phyloP scores from a whole-genome alignment of 2,888 invertebrate species.

The Andrena camellia region DNA sequence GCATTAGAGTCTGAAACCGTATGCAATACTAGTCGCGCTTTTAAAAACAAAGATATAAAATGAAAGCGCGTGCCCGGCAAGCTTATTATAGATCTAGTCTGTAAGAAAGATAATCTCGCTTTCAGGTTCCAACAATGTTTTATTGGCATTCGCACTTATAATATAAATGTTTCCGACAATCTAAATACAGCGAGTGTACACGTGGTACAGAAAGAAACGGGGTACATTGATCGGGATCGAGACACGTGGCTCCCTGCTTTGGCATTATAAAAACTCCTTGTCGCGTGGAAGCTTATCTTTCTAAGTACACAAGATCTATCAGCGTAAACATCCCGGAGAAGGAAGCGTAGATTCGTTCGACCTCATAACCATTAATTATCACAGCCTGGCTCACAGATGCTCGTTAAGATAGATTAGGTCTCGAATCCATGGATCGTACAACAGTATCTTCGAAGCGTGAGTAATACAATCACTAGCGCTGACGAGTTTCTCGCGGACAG shows the following conservation, averaged over 20 bases:
- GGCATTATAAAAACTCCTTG: conserved; percentile 49
- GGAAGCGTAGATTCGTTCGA: conserved; percentile 47
- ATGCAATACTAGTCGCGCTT: background rate
- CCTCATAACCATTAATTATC: conserved; percentile 59
- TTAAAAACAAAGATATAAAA: conserved; percentile 40
- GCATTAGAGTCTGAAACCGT: background rate
- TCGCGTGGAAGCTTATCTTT: conserved; percentile 48
- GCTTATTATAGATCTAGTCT: conserved; percentile 55
- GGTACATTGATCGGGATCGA: conserved; percentile 58
- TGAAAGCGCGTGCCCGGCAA: conserved; percentile 34
- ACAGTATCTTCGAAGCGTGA: conserved; percentile 26
- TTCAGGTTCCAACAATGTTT: conserved; percentile 76
- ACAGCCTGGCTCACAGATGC: conserved; percentile 67
- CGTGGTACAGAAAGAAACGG: conserved; percentile 52
- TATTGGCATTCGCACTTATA: conserved; percentile 78
- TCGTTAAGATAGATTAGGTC: conserved; percentile 37
- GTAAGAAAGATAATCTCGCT: conserved; percentile 67
- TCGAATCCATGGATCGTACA: conserved; percentile 18
- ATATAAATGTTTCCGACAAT: conserved; percentile 70
- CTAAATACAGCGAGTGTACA: conserved; percentile 54
- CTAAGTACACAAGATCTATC: conserved; percentile 61
- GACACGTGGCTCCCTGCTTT: conserved; percentile 49
- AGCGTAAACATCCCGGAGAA: conserved; percentile 52
- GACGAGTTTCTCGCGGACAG: conserved; percentile 13
- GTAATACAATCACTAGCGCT: conserved; percentile 12